Conservation (phyloP, 2,888 invertebrate genomes). For the Ectemnius continuus region DNA sequence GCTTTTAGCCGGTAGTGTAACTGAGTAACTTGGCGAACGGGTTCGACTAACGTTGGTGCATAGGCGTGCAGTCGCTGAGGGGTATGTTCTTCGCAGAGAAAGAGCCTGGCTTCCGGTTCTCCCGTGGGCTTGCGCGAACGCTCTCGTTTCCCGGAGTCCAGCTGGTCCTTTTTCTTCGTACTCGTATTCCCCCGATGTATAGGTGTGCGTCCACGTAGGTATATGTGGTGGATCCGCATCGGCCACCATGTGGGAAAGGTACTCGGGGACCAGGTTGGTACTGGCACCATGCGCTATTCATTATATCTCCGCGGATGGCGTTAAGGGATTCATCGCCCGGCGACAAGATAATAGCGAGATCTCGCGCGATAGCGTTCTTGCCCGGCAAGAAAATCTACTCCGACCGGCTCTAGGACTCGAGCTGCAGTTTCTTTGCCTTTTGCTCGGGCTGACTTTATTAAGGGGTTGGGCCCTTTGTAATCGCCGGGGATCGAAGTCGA, state of each 20-base stretch:
- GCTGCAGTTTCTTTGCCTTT: too few species aligned
- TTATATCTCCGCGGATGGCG: constrained; percentile 9
- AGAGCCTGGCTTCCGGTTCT: background rate
- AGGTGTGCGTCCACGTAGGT: background rate
- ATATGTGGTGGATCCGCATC: background rate
- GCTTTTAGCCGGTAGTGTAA: constrained; percentile 23
- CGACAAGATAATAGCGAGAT: constrained; percentile 5
- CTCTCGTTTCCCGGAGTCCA: constrained; percentile 1
- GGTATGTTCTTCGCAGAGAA: too few species aligned
- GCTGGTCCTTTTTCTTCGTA: background rate
- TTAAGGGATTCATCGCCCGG: background rate
- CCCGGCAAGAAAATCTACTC: too few species aligned
- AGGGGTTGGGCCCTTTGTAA: too few species aligned
- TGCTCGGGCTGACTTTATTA: too few species aligned
- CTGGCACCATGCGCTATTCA: background rate
- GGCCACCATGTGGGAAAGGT: background rate
- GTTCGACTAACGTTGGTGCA: constrained; percentile 36
- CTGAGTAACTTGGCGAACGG: constrained; percentile 52
- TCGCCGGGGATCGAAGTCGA: too few species aligned
- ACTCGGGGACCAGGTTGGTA: background rate
- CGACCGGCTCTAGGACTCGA: too few species aligned
- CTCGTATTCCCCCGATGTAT: too few species aligned
- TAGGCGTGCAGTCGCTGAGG: too few species aligned
- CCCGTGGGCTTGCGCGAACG: constrained; percentile 3
- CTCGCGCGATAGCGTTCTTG: background rate